Conservation (phyloP, 2,113 vertebrate species). For the Esox niger region DNA sequence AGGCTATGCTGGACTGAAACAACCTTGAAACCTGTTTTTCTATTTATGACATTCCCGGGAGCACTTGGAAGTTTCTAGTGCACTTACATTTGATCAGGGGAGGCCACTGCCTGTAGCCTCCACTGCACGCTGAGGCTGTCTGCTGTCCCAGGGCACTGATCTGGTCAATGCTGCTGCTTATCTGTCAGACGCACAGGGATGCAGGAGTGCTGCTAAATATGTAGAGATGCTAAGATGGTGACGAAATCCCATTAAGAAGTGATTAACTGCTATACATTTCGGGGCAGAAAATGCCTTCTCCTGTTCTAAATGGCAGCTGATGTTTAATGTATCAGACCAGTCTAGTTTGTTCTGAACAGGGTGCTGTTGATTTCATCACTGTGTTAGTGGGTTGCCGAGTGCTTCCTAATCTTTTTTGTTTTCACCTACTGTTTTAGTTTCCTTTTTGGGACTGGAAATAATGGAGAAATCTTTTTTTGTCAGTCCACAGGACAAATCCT, state of each 20-base stretch:
- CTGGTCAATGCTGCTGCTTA: neutral
- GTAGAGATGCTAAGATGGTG: conserved; percentile 30
- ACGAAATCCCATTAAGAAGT: conserved; percentile 20
- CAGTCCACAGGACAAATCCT: too few relatives aligned
- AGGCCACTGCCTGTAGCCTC: conserved; percentile 21
- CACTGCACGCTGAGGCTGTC: neutral
- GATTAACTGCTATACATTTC: conserved; percentile 10
- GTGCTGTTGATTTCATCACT: neutral
- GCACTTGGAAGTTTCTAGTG: conserved; percentile 6
- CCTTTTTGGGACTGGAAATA: too few relatives aligned
- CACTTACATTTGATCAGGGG: conserved; percentile 21
- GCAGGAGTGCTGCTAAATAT: conserved; percentile 13
- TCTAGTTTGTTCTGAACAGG: neutral
- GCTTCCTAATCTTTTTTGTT: neutral
- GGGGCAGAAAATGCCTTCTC: conserved; percentile 7
- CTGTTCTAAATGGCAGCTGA: neutral
- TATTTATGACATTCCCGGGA: neutral
- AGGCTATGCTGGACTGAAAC: neutral
- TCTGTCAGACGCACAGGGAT: neutral
- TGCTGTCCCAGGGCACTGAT: conserved; percentile 5
- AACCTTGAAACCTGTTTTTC: conserved; percentile 7
- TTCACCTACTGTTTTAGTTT: too few relatives aligned
- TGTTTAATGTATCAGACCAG: neutral
- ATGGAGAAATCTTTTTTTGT: too few relatives aligned
- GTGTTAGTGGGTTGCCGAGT: neutral